Evolutionary conservation across 2,113 vertebrate genomes (phyloP), one percentile per base, ranked within the genome.

Genomic region (Microcebus murinus): DNA sequence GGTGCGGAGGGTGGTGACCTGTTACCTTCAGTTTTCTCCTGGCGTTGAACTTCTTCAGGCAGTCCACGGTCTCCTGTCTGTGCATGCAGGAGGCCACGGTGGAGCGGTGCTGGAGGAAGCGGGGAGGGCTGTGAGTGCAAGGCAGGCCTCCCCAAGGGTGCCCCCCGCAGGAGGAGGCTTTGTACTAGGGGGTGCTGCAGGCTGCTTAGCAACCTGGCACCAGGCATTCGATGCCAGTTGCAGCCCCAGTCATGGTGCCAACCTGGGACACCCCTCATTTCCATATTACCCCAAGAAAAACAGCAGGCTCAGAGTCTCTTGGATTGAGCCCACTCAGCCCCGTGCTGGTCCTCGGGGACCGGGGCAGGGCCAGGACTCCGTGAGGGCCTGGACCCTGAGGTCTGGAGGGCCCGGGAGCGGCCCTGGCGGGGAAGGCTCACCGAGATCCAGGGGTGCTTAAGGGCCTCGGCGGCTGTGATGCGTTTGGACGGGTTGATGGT

Each of bases 51-150:
- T 99, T 99, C 98, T 99, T 99, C 98, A 99, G 98, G 97, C 99
- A 99, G 94, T 99, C 99, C 84, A 99, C 99, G 0, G 99, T 99
- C 98, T 99, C 99, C 98, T 99, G 99, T 97, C 99, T 99, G 98
- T 99, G 99, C 99, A 99, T 99, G 97, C 99, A 99, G 83, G 99
- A 99, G 0, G 99, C 99, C 98, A 99, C 99, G 0, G 99, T 99
- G 96, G 99, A 99, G 59, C 99, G 99, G 97, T 99, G 99, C 99
- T 99, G 98, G 1, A 65, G 81, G 48, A 85, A 45, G 48, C 74
- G 31, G 29, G 97, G 34, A 88, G 4, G 45, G 3, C 82, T 55
- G 73, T 90, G 25, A 96, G 76, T 8, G 31, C 57, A 20, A 90
- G 80, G 83, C n/a, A 48, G 67, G 52, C 10, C 15, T 0, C 1